Evolutionary conservation across 1,140 invertebrate genomes (phyloP).

Genomic region (Drosophila parvula): DNA sequence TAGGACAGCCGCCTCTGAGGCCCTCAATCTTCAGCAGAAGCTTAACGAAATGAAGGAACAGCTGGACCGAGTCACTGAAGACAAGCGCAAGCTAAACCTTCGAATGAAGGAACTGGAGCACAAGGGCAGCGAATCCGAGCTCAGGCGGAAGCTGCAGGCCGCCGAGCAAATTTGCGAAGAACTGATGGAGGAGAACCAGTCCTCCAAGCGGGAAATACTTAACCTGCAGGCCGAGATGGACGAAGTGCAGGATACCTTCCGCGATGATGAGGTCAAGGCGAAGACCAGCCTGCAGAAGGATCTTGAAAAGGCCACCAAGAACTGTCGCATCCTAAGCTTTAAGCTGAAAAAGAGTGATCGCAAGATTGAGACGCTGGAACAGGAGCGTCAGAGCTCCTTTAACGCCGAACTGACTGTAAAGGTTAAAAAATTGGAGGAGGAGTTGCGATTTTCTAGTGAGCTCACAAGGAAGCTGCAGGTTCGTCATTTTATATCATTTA

Average conservation of each 20-base stretch:
- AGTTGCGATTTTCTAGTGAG: conserved; percentile 92
- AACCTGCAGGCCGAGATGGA: conserved; percentile 98
- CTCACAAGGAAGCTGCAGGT: conserved; percentile 86
- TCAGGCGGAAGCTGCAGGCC: conserved; percentile 91
- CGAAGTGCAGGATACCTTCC: conserved; percentile 98
- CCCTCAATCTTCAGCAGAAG: conserved; percentile 91
- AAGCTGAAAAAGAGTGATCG: conserved; percentile 98
- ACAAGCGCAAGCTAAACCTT: conserved; percentile 90
- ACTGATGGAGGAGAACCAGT: conserved; percentile 98
- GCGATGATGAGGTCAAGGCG: conserved; percentile 98
- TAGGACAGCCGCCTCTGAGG: conserved; percentile 88
- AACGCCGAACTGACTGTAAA: conserved; percentile 87
- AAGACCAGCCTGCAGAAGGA: conserved; percentile 97
- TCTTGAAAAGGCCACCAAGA: conserved; percentile 98
- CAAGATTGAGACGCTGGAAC: conserved; percentile 93
- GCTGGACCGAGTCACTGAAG: conserved; percentile 91
- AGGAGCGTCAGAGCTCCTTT: conserved; percentile 89
- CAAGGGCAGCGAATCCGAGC: conserved; percentile 86
- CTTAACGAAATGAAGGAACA: conserved; percentile 91
- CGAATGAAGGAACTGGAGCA: conserved; percentile 90
- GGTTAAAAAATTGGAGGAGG: conserved; percentile 92
- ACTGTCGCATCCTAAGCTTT: conserved; percentile 98
- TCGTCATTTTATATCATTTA: background rate
- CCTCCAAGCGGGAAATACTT: conserved; percentile 96
- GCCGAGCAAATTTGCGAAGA: conserved; percentile 96